A percentile compares a stretch with the other conserved stretches of the same genome.
phyloP scores from a whole-genome alignment of 2,888 invertebrate genomes.

The Macrophya alboannulata region DNA sequence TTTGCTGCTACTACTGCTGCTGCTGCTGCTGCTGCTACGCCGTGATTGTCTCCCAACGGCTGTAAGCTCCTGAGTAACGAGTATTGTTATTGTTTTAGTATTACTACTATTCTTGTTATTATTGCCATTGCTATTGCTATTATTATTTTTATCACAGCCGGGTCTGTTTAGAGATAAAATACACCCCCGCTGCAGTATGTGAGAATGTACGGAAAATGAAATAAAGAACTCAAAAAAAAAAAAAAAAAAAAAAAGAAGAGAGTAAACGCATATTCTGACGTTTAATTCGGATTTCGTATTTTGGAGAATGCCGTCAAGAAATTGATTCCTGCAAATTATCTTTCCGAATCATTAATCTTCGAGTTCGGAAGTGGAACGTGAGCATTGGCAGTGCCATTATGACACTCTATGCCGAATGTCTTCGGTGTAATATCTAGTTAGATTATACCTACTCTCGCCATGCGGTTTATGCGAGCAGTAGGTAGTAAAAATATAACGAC shows the following conservation, averaged over 20 bases:
- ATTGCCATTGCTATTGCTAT: constrained; percentile 35
- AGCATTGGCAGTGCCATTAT: neutral
- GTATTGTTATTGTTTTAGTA: constrained; percentile 59
- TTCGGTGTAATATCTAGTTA: neutral
- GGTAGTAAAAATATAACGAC: constrained; percentile 59
- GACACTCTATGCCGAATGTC: constrained; percentile 38
- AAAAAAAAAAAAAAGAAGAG: neutral
- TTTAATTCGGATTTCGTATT: neutral
- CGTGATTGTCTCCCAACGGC: constrained; percentile 57
- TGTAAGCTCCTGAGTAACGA: constrained; percentile 58
- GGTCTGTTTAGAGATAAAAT: constrained; percentile 23
- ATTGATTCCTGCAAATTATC: constrained; percentile 24
- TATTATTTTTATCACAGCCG: constrained; percentile 27
- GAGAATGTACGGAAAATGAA: constrained; percentile 37
- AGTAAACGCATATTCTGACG: constrained; percentile 12
- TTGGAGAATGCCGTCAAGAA: neutral
- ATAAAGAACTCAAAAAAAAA: too few species aligned
- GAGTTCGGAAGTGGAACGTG: neutral
- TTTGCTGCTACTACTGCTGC: neutral
- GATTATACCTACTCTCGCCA: constrained; percentile 15
- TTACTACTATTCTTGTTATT: constrained; percentile 57
- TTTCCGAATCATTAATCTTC: constrained; percentile 57
- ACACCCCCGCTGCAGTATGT: neutral
- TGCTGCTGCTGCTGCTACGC: constrained; percentile 16
- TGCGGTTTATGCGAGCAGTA: constrained; percentile 21